Base-by-base conservation (phyloP, 2,797 vertebrate genomes). In the Petrocephalus schoutedeni region DNA sequence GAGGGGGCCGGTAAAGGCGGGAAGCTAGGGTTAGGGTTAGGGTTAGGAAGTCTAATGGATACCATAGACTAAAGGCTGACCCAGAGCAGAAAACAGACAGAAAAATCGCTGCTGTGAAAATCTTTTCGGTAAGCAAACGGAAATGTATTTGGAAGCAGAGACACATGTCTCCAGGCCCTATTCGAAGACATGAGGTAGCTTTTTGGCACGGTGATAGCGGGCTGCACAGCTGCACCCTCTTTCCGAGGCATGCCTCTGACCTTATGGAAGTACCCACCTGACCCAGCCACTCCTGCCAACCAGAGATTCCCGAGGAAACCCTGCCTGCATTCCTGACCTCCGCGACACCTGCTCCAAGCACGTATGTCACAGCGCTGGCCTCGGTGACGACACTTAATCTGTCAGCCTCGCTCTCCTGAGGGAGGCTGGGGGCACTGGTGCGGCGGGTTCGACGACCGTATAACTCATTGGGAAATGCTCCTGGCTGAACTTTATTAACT, bases 371-470 rank as follows among this genome's bases (percentile, higher is more conserved):
- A 59, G 87, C 58, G 74, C 83, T 83, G 57, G 87, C 88, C 85
- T 61, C 85, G 71, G 85, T 94, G 94, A 94, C 87, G 88, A 92
- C 92, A 93, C 89, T 87, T 93, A 93, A 94, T 94, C 91, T n/a
- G 87, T 90, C 89, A 91, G 87, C 45, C 56, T 87, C 16, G 41
- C 71, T 88, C 92, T 93, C 93, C 92, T 91, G 92, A 93, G 92
- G 94, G 92, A 93, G 91, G 91, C 92, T 93, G 91, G 91, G 87
- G 64, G 86, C 54, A 85, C 90, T 89, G 92, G 88, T 71, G 56
- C 59, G 61, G 61, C 53, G 80, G n/a, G 58, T 67, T 89, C 85
- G 84, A 85, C 82, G 88, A 88, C 87, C 59, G 80, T 49, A 82
- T 88, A 90, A 90, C 88, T 90, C 89, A 91, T 58, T 67, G 88